Conservation (phyloP, 23 tunicate species). For the Halocynthia roretzi region DNA sequence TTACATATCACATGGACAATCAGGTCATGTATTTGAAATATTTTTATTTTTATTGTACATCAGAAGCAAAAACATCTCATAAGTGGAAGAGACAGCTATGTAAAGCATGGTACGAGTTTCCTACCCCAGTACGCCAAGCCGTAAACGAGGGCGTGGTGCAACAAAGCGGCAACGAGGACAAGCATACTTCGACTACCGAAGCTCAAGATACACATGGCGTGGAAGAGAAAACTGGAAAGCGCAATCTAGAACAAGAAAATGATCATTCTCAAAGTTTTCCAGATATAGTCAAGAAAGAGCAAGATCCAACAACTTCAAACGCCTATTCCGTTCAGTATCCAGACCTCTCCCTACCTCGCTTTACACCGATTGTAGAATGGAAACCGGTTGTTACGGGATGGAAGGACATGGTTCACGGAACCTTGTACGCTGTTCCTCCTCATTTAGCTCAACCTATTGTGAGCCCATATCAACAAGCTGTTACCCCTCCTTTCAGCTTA, state of each 20-base stretch:
- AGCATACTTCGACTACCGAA: background rate
- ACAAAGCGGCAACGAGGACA: slow-evolving; percentile 6
- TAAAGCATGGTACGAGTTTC: slow-evolving; percentile 38
- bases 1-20: too few relatives aligned
- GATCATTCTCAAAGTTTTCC: background rate
- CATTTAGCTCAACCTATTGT: background rate
- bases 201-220: background rate
- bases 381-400: slow-evolving; percentile 89
- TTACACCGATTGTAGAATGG: slow-evolving; percentile 82
- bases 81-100: slow-evolving; percentile 73
- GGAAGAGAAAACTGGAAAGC: background rate
- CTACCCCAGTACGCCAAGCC: background rate
- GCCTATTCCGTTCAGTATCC: background rate
- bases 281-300: background rate
- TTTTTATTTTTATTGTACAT: too few relatives aligned
- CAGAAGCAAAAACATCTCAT: slow-evolving; percentile 4
- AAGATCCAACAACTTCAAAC: background rate
- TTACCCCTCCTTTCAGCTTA: background rate
- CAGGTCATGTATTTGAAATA: too few relatives aligned
- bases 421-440: slow-evolving; percentile 46
- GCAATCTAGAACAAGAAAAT: background rate
- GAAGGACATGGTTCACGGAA: slow-evolving; percentile 52
- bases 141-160: background rate
- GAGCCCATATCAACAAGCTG: background rate
- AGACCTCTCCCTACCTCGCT: background rate